These are phyloP conservation scores for Characodon lateralis DNA, from an alignment of 2,797 vertebrate species.

Conservation along the genomic window DNA sequence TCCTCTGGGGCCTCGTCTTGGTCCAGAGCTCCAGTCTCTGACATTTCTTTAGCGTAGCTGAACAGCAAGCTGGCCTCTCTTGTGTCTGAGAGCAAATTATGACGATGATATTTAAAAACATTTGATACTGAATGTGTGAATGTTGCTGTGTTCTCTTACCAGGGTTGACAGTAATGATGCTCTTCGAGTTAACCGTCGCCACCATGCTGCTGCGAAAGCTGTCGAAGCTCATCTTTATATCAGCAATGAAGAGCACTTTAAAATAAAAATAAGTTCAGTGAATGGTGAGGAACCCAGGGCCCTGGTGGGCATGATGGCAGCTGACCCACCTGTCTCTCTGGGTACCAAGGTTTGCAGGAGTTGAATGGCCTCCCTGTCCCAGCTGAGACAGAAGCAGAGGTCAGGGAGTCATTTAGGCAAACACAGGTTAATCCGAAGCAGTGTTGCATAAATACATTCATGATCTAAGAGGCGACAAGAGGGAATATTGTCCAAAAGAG, in stretches of 20 bases:
- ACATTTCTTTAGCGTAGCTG: slow-evolving; percentile 85
- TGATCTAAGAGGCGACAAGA: slow-evolving; percentile 1
- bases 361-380: slow-evolving; percentile 94
- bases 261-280: slow-evolving; percentile 47
- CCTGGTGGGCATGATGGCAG: slow-evolving; percentile 45
- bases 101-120: not conserved
- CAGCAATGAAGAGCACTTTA: slow-evolving; percentile 93
- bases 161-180: slow-evolving; percentile 94
- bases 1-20: slow-evolving; percentile 83
- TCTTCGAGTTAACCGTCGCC: slow-evolving; percentile 92
- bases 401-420: slow-evolving; percentile 44
- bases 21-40: slow-evolving; percentile 80
- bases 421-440: not conserved
- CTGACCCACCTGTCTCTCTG: slow-evolving; percentile 88
- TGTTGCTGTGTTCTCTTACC: slow-evolving; percentile 79
- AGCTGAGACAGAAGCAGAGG: slow-evolving; percentile 83
- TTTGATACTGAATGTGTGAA: slow-evolving; percentile 5
- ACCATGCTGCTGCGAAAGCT: slow-evolving; percentile 91
- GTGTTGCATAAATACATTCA: not conserved
- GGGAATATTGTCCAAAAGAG: slow-evolving; percentile 23
- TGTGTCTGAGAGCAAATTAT: slow-evolving; percentile 81
- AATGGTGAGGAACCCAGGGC: slow-evolving; percentile 46
- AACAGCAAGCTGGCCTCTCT: slow-evolving; percentile 89
- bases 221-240: slow-evolving; percentile 93
- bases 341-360: slow-evolving; percentile 87